Conservation (phyloP, 1,140 invertebrate genomes). For the Pseudomyrmex pallidus region DNA sequence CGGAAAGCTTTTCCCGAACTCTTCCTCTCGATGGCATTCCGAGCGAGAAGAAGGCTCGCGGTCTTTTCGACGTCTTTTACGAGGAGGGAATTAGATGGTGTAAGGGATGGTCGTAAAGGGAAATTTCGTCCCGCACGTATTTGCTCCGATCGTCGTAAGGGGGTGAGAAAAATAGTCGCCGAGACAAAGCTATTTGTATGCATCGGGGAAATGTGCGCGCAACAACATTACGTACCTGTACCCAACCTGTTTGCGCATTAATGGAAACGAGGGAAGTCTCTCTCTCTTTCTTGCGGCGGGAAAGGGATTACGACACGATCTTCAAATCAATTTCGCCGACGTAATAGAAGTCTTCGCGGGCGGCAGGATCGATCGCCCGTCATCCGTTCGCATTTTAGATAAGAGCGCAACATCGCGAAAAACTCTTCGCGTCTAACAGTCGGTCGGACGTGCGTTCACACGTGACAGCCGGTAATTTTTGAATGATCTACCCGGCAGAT, state of each 20-base stretch:
- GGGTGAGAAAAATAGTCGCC: conserved; percentile 21
- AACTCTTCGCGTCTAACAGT: conserved; percentile 13
- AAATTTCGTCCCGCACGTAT: conserved; percentile 62
- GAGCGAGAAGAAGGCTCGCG: background rate
- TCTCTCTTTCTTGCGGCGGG: background rate
- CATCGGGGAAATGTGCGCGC: conserved; percentile 35
- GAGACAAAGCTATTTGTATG: conserved; percentile 49
- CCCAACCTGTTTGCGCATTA: conserved; percentile 51
- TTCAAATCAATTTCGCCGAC: conserved; percentile 69
- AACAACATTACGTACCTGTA: conserved; percentile 31
- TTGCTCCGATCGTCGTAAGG: conserved; percentile 23
- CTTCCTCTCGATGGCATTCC: conserved; percentile 22
- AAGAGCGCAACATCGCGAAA: conserved; percentile 16
- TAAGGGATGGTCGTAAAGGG: conserved; percentile 64
- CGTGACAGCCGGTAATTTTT: conserved; percentile 41
- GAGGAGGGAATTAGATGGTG: conserved; percentile 61
- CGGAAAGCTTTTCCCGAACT: conserved; percentile 43
- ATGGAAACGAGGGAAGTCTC: conserved; percentile 32
- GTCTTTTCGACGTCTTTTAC: conserved; percentile 20
- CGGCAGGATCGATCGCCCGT: conserved; percentile 63
- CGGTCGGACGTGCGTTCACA: background rate
- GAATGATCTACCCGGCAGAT: conserved; percentile 50
- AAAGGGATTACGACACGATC: conserved; percentile 71
- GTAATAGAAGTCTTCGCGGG: conserved; percentile 62
- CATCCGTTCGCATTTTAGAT: conserved; percentile 15